Percentiles rank a stretch among this genome's conserved stretches.
Conservation (phyloP, 1,140 invertebrate species). For the Microplitis mediator region DNA sequence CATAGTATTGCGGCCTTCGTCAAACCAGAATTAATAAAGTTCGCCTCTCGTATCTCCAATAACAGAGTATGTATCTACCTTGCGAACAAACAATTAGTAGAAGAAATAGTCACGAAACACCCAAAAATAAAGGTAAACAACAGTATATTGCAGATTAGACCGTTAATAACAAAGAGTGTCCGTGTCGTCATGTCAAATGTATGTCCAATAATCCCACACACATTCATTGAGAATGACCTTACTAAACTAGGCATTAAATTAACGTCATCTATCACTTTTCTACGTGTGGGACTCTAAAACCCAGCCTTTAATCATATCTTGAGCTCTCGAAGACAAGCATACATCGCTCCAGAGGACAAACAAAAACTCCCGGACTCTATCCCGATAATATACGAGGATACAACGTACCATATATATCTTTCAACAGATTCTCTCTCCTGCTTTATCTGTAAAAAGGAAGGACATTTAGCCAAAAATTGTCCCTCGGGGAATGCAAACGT, state of each 20-base stretch:
- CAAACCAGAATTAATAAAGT: too few species aligned
- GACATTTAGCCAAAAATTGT: neutral
- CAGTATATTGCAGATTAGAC: too few species aligned
- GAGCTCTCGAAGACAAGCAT: slow-evolving; percentile 12
- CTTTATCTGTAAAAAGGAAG: slow-evolving; percentile 8
- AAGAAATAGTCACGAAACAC: too few species aligned
- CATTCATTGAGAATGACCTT: neutral
- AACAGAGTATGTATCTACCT: too few species aligned
- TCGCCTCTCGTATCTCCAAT: too few species aligned
- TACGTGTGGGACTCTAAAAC: neutral
- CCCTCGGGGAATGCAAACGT: neutral
- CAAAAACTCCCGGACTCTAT: neutral
- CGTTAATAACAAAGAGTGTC: too few species aligned
- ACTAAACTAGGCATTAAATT: neutral
- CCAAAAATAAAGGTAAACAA: too few species aligned
- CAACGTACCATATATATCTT: slow-evolving; percentile 10
- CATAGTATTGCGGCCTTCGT: too few species aligned
- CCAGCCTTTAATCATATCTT: neutral
- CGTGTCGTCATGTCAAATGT: neutral
- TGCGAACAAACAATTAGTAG: too few species aligned
- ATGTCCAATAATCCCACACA: neutral
- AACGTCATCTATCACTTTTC: neutral
- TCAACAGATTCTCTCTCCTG: neutral
- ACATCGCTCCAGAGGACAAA: neutral
- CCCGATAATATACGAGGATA: neutral